These are phyloP conservation scores for Neoarius graeffei DNA, from an alignment of 2,113 vertebrate genomes.

Conservation along the genomic window DNA sequence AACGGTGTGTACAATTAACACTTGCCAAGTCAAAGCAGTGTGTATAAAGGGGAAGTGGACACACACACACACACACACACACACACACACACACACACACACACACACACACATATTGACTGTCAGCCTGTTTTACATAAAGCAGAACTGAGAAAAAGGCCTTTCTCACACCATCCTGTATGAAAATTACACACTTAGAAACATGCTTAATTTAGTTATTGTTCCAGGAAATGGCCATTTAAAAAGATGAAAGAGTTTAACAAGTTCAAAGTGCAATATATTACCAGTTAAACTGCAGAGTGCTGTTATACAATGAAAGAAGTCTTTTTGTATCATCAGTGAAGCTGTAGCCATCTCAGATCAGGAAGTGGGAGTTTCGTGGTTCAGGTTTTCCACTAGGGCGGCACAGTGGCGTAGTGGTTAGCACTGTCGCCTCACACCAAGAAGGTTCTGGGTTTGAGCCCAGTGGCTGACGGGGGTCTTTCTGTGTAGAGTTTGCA, in stretches of 20 bases:
- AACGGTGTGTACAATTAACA: neutral
- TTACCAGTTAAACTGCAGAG: neutral
- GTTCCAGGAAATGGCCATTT: neutral
- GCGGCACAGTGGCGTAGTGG: too few species aligned
- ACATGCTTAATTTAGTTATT: neutral
- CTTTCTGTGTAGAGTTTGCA: too few species aligned
- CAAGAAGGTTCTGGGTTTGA: too few species aligned
- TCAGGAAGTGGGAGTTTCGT: neutral
- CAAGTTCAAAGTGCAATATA: neutral
- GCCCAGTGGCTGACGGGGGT: too few species aligned
- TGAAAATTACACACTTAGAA: slow-evolving; percentile 5
- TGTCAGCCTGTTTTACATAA: slow-evolving; percentile 1
- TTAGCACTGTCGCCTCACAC: too few species aligned
- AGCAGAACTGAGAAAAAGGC: slow-evolving; percentile 46
- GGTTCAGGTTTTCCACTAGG: too few species aligned
- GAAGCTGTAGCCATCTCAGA: neutral
- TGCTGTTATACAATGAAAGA: neutral
- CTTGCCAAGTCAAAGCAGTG: neutral
- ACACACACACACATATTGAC: slow-evolving; percentile 12
- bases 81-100: slow-evolving; percentile 22
- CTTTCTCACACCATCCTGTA: neutral
- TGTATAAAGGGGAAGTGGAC: slow-evolving; percentile 42
- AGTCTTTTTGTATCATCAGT: neutral
- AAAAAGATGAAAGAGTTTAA: neutral
- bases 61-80: slow-evolving; percentile 30